Conservation (phyloP, 2,888 invertebrate species). For the Acleris sparsana region DNA sequence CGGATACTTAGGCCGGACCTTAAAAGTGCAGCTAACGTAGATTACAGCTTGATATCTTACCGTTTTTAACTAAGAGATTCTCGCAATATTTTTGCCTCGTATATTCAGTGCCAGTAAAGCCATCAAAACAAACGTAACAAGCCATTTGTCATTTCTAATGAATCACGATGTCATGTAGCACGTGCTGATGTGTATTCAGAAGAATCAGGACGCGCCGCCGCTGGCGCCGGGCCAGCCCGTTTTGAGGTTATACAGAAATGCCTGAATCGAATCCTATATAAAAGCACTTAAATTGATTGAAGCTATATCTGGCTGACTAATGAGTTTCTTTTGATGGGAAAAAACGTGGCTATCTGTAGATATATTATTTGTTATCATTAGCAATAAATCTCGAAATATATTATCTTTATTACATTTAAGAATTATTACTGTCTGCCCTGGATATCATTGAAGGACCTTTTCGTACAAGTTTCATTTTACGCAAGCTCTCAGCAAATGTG, state of each 20-base stretch:
- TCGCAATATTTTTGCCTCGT: not conserved
- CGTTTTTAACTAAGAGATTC: not conserved
- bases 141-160: slow-evolving; percentile 30
- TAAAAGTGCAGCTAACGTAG: too few species aligned
- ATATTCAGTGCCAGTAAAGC: not conserved
- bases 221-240: slow-evolving; percentile 24
- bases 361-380: not conserved
- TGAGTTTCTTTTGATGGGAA: not conserved
- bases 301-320: slow-evolving; percentile 2
- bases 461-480: too few species aligned
- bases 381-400: not conserved
- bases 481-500: too few species aligned
- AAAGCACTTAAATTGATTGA: slow-evolving; percentile 21
- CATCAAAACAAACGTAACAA: slow-evolving; percentile 18
- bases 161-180: slow-evolving; percentile 14
- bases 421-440: too few species aligned
- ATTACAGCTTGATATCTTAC: too few species aligned
- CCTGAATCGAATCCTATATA: slow-evolving; percentile 25
- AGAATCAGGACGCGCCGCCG: slow-evolving; percentile 12
- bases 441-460: too few species aligned
- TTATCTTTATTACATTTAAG: too few species aligned
- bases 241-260: slow-evolving; percentile 9
- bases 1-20: too few species aligned
- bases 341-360: not conserved
- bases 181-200: slow-evolving; percentile 8